phyloP scores from a whole-genome alignment of 2,797 vertebrate genomes.

The Pangasius krempfi region DNA sequence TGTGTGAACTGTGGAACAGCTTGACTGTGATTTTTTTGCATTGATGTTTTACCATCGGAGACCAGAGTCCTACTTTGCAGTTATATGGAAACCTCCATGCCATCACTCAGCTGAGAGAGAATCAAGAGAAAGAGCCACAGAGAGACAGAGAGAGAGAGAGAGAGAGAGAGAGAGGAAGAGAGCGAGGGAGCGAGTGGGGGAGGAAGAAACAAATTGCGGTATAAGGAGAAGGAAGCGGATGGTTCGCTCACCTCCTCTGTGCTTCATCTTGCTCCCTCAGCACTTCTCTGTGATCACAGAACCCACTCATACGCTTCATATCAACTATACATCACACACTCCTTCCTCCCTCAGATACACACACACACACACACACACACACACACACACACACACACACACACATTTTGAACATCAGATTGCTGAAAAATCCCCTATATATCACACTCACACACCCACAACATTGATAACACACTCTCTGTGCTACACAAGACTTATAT shows the following conservation, averaged over 20 bases:
- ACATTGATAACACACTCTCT: slow-evolving; percentile 1
- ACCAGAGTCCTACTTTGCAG: slow-evolving; percentile 19
- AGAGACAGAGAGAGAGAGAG: not conserved
- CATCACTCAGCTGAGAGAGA: slow-evolving; percentile 4
- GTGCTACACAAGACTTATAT: not conserved
- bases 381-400: not conserved
- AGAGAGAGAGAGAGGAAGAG: not conserved
- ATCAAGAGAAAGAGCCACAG: not conserved
- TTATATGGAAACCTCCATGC: slow-evolving; percentile 28
- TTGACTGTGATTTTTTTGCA: slow-evolving; percentile 9
- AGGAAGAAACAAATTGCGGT: slow-evolving; percentile 38
- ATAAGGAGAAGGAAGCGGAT: slow-evolving; percentile 41
- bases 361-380: not conserved
- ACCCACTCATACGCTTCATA: slow-evolving; percentile 40
- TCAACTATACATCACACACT: slow-evolving; percentile 48
- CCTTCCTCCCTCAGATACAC: not conserved
- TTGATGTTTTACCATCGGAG: slow-evolving; percentile 22
- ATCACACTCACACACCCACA: not conserved
- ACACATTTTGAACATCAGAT: not conserved
- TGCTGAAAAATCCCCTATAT: not conserved
- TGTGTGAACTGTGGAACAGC: slow-evolving; percentile 15
- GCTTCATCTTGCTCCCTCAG: slow-evolving; percentile 35
- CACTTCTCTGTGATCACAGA: slow-evolving; percentile 39
- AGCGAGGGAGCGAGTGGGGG: not conserved
- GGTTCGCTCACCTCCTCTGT: slow-evolving; percentile 35